Evolutionary conservation across 2,888 invertebrate genomes (phyloP).

Genomic region (Lutraria lutraria): DNA sequence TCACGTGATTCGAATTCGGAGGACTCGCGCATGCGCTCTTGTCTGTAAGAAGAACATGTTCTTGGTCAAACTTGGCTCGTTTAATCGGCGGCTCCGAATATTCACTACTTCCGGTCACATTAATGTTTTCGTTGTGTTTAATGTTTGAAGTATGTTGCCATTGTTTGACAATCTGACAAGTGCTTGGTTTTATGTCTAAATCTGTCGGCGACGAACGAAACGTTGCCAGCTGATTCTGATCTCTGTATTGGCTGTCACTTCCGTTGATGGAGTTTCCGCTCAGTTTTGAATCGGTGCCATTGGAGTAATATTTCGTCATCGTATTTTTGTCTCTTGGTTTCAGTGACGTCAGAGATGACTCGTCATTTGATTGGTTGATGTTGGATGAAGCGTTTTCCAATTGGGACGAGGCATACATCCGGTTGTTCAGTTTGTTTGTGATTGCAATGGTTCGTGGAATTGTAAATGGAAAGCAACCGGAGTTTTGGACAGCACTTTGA

Average conservation of each 20-base stretch:
- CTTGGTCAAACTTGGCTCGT: constrained; percentile 30
- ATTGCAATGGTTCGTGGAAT: constrained; percentile 37
- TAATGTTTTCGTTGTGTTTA: constrained; percentile 9
- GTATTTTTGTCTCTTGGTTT: constrained; percentile 24
- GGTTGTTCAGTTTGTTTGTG: constrained; percentile 5
- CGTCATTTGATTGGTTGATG: constrained; percentile 37
- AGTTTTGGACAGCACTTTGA: constrained; percentile 32
- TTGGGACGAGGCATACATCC: constrained; percentile 7
- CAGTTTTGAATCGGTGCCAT: neutral
- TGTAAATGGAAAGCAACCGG: constrained; percentile 36
- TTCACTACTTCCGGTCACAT: neutral
- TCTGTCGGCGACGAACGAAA: neutral
- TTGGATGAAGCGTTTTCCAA: neutral
- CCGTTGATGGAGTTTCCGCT: neutral
- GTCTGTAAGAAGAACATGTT: neutral
- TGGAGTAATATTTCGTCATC: constrained; percentile 38
- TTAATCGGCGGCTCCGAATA: constrained; percentile 11
- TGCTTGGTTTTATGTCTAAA: constrained; percentile 28
- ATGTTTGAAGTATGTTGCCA: constrained; percentile 23
- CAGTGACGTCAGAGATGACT: constrained; percentile 12
- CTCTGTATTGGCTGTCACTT: neutral
- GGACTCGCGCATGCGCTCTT: constrained; percentile 31
- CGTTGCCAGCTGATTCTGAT: neutral
- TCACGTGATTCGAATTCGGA: neutral
- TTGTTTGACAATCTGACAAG: constrained; percentile 30